Evolutionary conservation across 2,797 vertebrate genomes (phyloP).

Genomic region (Ctenosaura bakeri): DNA sequence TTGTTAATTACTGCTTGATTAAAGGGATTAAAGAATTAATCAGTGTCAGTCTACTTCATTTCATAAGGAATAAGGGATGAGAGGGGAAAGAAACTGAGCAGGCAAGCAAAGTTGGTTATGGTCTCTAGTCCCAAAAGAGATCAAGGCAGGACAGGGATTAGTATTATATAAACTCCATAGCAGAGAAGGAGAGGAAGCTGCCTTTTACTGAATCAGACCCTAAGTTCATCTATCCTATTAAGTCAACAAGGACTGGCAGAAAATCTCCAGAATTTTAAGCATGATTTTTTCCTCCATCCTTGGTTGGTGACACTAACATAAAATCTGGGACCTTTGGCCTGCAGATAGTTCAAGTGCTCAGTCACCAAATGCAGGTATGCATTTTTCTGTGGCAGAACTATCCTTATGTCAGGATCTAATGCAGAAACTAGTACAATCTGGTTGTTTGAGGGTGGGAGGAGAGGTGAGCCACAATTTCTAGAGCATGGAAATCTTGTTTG

Average conservation of each 20-base stretch:
- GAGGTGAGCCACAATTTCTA: neutral
- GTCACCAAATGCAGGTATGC: neutral
- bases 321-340: neutral
- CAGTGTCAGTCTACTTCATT: conserved; percentile 38
- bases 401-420: neutral
- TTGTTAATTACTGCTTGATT: conserved; percentile 35
- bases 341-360: neutral
- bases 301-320: neutral
- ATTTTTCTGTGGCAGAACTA: neutral
- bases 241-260: neutral
- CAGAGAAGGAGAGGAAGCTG: neutral
- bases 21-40: conserved; percentile 50
- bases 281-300: neutral
- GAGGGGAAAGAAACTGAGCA: neutral
- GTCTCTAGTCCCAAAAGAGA: neutral
- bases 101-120: neutral
- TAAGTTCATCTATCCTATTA: neutral
- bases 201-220: neutral
- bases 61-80: neutral
- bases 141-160: neutral
- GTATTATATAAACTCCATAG: neutral
- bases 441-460: neutral
- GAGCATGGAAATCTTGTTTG: neutral
- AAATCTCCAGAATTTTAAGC: too few relatives aligned
- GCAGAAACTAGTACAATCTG: neutral